Evolutionary conservation across 2,113 vertebrate species (phyloP).

Genomic region (Pitta sordida): DNA sequence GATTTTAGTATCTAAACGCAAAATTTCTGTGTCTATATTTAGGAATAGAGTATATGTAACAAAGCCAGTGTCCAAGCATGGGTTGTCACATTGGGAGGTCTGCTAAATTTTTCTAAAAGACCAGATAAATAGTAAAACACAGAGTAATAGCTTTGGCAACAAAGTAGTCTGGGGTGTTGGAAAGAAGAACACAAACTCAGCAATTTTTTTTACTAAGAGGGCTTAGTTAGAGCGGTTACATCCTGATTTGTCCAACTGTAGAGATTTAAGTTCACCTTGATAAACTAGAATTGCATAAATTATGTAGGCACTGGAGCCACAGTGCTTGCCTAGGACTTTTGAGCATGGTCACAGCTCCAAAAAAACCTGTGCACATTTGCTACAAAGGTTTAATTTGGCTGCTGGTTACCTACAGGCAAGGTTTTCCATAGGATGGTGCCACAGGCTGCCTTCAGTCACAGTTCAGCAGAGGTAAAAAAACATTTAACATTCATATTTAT

Average conservation of each 20-base stretch:
- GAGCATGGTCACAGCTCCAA: neutral
- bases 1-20: neutral
- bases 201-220: neutral
- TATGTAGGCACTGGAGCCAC: neutral
- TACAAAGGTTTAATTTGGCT: neutral
- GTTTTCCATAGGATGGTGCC: neutral
- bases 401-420: neutral
- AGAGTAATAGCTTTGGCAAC: neutral
- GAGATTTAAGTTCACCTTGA: neutral
- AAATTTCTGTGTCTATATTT: neutral
- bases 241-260: neutral
- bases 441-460: neutral
- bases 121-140: neutral
- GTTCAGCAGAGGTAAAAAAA: neutral
- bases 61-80: neutral
- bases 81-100: neutral
- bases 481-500: neutral
- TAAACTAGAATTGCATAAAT: neutral
- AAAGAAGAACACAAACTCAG: neutral
- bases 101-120: neutral
- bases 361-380: neutral
- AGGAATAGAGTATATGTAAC: neutral
- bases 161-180: neutral
- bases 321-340: neutral
- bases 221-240: neutral